A percentile compares a stretch with the other conserved stretches of the same genome.
These are phyloP conservation scores for Hydrophis major DNA, from an alignment of 2,797 vertebrate species.

Conservation along the genomic window DNA sequence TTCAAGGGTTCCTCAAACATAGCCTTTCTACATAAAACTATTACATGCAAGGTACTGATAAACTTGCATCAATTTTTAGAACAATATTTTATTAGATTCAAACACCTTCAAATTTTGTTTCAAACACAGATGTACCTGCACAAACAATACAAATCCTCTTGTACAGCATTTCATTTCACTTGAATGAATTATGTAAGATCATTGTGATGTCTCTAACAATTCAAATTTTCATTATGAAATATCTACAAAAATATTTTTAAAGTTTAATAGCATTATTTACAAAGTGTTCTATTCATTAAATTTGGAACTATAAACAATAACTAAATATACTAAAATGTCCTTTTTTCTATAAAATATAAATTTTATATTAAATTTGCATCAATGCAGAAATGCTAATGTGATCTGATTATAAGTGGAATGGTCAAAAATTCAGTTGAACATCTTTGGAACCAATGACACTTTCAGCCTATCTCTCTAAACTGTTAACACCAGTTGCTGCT, in stretches of 20 bases:
- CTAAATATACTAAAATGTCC: neutral
- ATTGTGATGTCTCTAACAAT: neutral
- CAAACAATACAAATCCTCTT: neutral
- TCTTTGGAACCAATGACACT: neutral
- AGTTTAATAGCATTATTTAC: neutral
- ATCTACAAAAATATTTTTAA: neutral
- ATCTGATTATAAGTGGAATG: neutral
- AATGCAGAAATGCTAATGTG: neutral
- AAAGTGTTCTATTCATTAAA: neutral
- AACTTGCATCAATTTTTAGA: neutral
- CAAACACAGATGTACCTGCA: neutral
- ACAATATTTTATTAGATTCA: neutral
- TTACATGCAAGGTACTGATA: neutral
- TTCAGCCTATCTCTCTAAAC: neutral
- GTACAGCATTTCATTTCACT: neutral
- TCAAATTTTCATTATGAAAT: neutral
- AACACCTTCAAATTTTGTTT: neutral
- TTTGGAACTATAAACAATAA: neutral
- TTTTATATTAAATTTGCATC: neutral
- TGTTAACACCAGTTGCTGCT: neutral
- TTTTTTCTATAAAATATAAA: neutral
- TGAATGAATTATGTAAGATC: neutral
- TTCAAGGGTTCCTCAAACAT: neutral
- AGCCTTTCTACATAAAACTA: neutral
- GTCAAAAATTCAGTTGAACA: neutral